phyloP scores from a whole-genome alignment of 2,113 vertebrate species.

The Brienomyrus longianalis region DNA sequence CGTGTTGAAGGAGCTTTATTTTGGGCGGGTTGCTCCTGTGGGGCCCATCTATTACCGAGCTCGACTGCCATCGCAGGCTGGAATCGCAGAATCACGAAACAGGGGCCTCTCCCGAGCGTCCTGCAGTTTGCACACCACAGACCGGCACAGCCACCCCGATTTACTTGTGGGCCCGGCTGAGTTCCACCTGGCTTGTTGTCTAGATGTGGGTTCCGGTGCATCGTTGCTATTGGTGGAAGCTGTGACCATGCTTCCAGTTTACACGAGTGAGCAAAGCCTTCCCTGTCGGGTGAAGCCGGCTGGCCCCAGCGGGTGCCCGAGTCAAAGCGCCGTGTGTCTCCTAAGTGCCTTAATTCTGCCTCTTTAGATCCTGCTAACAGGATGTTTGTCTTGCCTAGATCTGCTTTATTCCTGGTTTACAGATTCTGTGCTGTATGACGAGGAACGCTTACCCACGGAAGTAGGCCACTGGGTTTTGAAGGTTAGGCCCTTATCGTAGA shows the following conservation, averaged over 20 bases:
- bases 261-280: not conserved
- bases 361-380: not conserved
- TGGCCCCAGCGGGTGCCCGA: not conserved
- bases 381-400: not conserved
- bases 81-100: not conserved
- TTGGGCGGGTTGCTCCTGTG: constrained; percentile 38
- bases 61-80: not conserved
- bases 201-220: not conserved
- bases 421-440: not conserved
- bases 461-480: not conserved
- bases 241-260: not conserved
- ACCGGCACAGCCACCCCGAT: not conserved
- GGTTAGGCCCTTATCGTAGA: not conserved
- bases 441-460: not conserved
- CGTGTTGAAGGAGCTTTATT: constrained; percentile 52
- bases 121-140: not conserved
- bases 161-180: not conserved
- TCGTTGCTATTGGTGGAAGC: not conserved
- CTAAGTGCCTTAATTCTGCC: not conserved
- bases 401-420: not conserved
- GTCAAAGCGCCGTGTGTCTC: not conserved
- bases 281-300: not conserved
- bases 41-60: constrained; percentile 47
- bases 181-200: not conserved
- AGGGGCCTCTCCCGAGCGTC: not conserved